phyloP scores from a whole-genome alignment of 2,888 invertebrate species.

The Lepidocyrtoides sp. region DNA sequence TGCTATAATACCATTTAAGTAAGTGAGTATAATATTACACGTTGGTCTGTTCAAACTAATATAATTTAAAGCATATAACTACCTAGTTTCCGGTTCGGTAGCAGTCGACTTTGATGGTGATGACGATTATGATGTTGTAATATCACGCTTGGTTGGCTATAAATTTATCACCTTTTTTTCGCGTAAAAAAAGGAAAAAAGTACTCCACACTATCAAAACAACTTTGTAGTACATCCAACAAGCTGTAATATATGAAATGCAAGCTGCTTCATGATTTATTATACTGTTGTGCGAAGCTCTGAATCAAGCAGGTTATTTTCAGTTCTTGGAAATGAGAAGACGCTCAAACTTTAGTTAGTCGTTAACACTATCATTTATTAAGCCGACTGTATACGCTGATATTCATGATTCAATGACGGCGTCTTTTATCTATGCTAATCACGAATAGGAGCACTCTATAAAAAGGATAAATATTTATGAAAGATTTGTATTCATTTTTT shows the following conservation, averaged over 20 bases:
- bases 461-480: neutral
- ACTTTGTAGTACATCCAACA: neutral
- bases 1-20: too few relatives aligned
- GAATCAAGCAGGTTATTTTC: neutral
- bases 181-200: neutral
- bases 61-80: constrained; percentile 16
- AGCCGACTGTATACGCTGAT: neutral
- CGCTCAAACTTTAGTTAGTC: neutral
- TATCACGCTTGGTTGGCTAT: constrained; percentile 60
- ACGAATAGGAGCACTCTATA: neutral
- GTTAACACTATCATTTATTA: neutral
- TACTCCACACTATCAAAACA: neutral
- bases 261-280: neutral
- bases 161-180: constrained; percentile 72
- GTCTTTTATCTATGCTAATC: constrained; percentile 7
- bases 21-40: too few relatives aligned
- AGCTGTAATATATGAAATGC: neutral
- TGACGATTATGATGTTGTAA: constrained; percentile 46
- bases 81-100: constrained; percentile 53
- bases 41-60: too few relatives aligned
- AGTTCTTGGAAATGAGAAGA: neutral
- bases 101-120: constrained; percentile 29
- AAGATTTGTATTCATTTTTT: neutral
- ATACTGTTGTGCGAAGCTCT: neutral
- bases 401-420: too few relatives aligned